Base-by-base conservation (phyloP, 2,797 vertebrate genomes). In the Staurois parvus region DNA sequence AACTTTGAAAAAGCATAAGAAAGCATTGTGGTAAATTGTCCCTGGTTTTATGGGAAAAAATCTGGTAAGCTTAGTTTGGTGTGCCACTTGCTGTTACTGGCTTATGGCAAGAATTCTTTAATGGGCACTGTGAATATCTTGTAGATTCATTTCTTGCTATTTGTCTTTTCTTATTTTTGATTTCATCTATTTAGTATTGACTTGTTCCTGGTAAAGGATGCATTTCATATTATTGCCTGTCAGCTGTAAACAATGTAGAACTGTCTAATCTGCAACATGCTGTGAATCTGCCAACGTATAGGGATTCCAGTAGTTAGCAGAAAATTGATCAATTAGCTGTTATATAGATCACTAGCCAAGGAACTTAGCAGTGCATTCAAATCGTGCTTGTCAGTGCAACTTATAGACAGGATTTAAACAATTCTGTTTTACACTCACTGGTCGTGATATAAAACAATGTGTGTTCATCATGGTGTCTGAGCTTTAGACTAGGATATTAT, bases 271-370 rank as follows among this genome's bases (percentile, higher is more conserved):
- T 34, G 34, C 19, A 7, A 1, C 37, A 40, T 42, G 6, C 32
- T 70, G 68, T 59, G 52, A 66, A 26, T 19, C 64, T 66, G n/a
- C n/a, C 26, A 29, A 28, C 3, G 12, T 29, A 66, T 26, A 66
- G 64, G 26, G 64, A 66, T 66, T 66, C n/a, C 26, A 62, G 59
- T 8, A 64, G 64, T 29, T 66, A 66, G 64, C 26, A 26, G 30
- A 72, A 72, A 40, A 72, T 72, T 9, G 21, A 28, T 73, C 40
- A 73, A 5, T 28, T 26, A 45, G 21, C n/a, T 45, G 72, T 15
- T 73, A 42, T 26, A 72, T 73, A 28, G 40, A 73, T 73, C 72
- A 73, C 40, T 73, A 73, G 26, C 24, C 40, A 73, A 73, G 24
- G 11, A 15, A 45, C n/a, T 73, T 48, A 73, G 32, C n/a, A 28